Conservation (phyloP, 2,113 vertebrate genomes). For the Charina bottae region DNA sequence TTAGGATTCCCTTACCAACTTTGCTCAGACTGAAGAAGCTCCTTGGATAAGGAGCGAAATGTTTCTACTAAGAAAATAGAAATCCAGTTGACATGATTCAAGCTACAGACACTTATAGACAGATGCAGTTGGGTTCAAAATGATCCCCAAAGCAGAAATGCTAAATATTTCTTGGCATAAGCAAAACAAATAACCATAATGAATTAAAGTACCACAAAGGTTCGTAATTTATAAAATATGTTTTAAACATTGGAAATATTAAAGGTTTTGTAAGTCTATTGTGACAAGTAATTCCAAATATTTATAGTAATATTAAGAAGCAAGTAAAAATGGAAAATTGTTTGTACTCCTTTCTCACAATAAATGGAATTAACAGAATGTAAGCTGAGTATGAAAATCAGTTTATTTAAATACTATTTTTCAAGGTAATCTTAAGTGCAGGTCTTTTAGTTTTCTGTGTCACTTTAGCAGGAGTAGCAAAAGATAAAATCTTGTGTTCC, state of each 20-base stretch:
- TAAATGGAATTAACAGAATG: neutral
- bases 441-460: neutral
- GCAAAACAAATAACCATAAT: neutral
- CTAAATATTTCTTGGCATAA: neutral
- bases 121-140: neutral
- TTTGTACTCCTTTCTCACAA: neutral
- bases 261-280: neutral
- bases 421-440: neutral
- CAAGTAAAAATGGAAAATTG: neutral
- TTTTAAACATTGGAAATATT: neutral
- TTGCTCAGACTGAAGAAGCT: too few relatives aligned
- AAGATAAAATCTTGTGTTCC: neutral
- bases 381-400: neutral
- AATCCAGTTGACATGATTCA: too few relatives aligned
- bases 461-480: neutral
- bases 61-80: too few relatives aligned
- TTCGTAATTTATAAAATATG: neutral
- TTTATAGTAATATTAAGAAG: neutral
- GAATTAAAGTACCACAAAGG: neutral
- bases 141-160: neutral
- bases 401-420: neutral
- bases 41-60: too few relatives aligned
- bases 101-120: too few relatives aligned
- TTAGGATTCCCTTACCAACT: too few relatives aligned
- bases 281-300: neutral